Conservation (phyloP, 1,140 invertebrate genomes). For the Micrasema minimum region DNA sequence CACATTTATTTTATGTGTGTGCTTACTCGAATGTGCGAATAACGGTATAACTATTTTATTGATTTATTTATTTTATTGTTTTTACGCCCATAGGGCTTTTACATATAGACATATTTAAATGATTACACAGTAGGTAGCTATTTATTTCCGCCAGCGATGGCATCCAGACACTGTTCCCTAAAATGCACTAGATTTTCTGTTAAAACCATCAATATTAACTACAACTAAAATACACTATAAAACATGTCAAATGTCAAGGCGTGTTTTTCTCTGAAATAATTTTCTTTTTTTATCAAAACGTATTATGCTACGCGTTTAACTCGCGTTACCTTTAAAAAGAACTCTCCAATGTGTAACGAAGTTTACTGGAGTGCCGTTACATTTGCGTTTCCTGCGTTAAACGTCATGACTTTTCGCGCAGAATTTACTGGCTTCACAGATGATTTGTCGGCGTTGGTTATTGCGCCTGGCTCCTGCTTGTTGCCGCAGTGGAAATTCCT, state of each 20-base stretch:
- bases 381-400: constrained; percentile 33
- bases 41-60: too few relatives aligned
- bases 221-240: too few relatives aligned
- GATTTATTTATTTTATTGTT: too few relatives aligned
- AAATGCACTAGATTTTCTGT: too few relatives aligned
- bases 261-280: constrained; percentile 6
- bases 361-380: constrained; percentile 6
- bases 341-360: background rate
- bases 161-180: too few relatives aligned
- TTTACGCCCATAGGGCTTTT: too few relatives aligned
- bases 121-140: too few relatives aligned
- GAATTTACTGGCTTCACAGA: constrained; percentile 22
- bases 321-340: constrained; percentile 16
- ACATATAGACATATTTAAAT: too few relatives aligned
- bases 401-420: constrained; percentile 25
- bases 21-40: too few relatives aligned
- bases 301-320: constrained; percentile 29
- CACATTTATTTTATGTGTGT: background rate
- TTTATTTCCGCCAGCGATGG: too few relatives aligned
- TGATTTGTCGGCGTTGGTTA: constrained; percentile 25
- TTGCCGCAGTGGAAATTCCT: constrained; percentile 8
- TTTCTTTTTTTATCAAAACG: constrained; percentile 16
- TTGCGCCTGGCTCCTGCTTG: background rate
- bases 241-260: background rate
- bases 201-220: too few relatives aligned